Conservation (phyloP, 2,797 vertebrate species). For the Myripristis murdjan region DNA sequence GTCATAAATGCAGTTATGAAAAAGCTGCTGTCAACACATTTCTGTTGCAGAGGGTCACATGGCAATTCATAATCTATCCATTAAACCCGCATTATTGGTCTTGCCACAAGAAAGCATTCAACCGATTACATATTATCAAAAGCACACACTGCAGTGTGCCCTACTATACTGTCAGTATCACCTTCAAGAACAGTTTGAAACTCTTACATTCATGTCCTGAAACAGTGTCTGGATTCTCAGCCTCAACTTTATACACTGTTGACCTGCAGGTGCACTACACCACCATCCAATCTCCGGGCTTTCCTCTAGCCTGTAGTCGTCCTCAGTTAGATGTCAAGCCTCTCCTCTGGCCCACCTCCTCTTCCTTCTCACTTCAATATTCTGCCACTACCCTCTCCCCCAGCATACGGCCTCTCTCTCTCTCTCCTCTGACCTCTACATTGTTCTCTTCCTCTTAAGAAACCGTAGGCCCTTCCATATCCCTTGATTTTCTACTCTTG, state of each 20-base stretch:
- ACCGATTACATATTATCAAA: no score
- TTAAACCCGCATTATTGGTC: no score
- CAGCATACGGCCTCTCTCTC: conserved; percentile 5
- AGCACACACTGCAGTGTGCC: no score
- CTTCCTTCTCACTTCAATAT: conserved; percentile 24
- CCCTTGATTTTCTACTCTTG: background rate
- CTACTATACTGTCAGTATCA: no score
- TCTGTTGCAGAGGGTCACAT: no score
- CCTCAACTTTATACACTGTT: conserved; percentile 31
- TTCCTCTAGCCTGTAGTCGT: background rate
- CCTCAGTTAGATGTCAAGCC: background rate
- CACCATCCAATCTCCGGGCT: conserved; percentile 36
- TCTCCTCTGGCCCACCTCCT: conserved; percentile 5
- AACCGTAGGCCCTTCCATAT: background rate
- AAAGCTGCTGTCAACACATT: no score
- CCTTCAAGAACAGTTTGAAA: conserved; percentile 7
- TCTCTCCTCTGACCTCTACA: conserved; percentile 5
- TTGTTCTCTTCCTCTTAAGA: conserved; percentile 13
- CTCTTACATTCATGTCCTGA: conserved; percentile 24
- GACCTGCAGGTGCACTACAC: conserved; percentile 39
- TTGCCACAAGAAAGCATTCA: no score
- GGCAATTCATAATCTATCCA: no score
- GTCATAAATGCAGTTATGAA: no score
- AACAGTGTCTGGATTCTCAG: conserved; percentile 30
- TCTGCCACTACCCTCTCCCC: conserved; percentile 26